Evolutionary conservation across 37 sponge, comb jelly and placozoan genomes (phyloP), one percentile per base, ranked within the genome.

Genomic region (Ianthella basta): DNA sequence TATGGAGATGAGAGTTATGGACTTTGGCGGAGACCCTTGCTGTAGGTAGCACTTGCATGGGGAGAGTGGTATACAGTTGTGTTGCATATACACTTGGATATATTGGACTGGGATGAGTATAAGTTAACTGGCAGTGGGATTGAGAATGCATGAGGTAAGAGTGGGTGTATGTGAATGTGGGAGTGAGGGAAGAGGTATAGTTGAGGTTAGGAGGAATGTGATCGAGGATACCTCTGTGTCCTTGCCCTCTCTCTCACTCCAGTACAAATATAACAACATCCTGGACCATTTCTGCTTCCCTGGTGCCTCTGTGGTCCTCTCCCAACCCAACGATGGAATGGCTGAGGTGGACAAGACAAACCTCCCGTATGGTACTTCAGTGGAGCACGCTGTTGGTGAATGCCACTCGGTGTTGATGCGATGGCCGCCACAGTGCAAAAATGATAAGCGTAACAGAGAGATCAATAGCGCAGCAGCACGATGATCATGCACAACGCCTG

Each of bases 391-490:
- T 8, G 4, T 54, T 24, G 86, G 86, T 19, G 39, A 78, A 39
- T 85, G 86, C 40, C 86, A 85, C 86, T 50, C 78, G 0, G 67
- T 60, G 50, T 15, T 15, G 37, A 85, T 85, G 86, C 32, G 34
- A 14, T 72, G 53, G 29, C 86, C 86, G 13, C 86, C 86, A 18
- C 74, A 73, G 33, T 50, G 74, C 40, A 41, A 73, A 53, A 38
- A 85, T 25, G 16, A n/a, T 27, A 10, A 2, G 4, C 20, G 86
- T 4, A 75, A 72, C 61, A 56, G 50, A 15, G 77, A 54, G 19
- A 85, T 85, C 36, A 85, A 85, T 73, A 33, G 56, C 24, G n/a
- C 37, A 37, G 86, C 86, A 27, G 86, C 86, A 14, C 74, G 86
- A n/a, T 85, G 78, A 85, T 30, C 35, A 30, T 30, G 32, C 25